Conservation (phyloP, 1,140 invertebrate species). For the Platyscapa corneri region DNA sequence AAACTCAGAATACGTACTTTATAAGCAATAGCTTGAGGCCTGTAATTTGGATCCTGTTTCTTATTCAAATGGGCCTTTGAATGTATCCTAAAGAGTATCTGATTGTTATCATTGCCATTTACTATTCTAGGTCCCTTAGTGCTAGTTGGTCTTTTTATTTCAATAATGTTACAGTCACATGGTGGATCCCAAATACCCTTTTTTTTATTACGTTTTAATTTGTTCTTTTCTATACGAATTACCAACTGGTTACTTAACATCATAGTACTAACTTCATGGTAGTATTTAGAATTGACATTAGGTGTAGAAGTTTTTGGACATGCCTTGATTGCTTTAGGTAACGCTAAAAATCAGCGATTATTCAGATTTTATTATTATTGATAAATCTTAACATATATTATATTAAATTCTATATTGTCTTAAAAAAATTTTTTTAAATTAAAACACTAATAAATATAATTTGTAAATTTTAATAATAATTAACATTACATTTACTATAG, state of each 20-base stretch:
- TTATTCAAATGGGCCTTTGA: slow-evolving; percentile 51
- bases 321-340: slow-evolving; percentile 30
- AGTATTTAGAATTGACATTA: slow-evolving; percentile 57
- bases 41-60: slow-evolving; percentile 54
- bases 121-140: slow-evolving; percentile 65
- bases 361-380: too few relatives aligned
- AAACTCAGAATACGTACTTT: slow-evolving; percentile 53
- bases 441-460: too few relatives aligned
- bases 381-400: too few relatives aligned
- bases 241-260: slow-evolving; percentile 66
- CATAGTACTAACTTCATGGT: slow-evolving; percentile 65
- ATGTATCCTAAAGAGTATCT: slow-evolving; percentile 65
- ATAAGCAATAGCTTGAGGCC: slow-evolving; percentile 60
- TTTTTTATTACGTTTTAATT: slow-evolving; percentile 57
- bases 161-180: slow-evolving; percentile 66
- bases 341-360: slow-evolving; percentile 49
- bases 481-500: too few relatives aligned
- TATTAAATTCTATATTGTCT: too few relatives aligned
- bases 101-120: slow-evolving; percentile 63
- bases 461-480: too few relatives aligned
- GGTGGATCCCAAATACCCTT: slow-evolving; percentile 61
- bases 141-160: slow-evolving; percentile 63
- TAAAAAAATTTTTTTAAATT: too few relatives aligned
- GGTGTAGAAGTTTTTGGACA: slow-evolving; percentile 17
- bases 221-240: slow-evolving; percentile 69